Conservation (phyloP, 2,888 invertebrate species). For the Trachelus tabidus region DNA sequence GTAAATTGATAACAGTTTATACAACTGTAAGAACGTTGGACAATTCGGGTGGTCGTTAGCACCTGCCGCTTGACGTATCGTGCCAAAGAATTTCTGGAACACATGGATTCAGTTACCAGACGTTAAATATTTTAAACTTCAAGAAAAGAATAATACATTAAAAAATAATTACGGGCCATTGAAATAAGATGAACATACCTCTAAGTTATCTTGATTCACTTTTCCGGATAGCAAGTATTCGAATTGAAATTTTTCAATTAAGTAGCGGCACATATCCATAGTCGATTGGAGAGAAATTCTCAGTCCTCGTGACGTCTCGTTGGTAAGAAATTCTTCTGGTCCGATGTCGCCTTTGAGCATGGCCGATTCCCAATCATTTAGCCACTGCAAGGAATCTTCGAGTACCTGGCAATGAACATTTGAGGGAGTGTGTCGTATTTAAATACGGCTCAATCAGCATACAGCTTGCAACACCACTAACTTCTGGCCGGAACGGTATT, state of each 20-base stretch:
- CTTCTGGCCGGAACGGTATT: no score
- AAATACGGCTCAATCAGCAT: no score
- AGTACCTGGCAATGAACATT: background rate
- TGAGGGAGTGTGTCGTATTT: background rate
- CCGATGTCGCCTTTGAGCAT: constrained; percentile 8
- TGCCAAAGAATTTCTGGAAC: no score
- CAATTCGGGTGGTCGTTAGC: no score
- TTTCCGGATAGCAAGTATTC: constrained; percentile 15
- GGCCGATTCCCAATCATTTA: constrained; percentile 15
- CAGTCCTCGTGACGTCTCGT: constrained; percentile 13
- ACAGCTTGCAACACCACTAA: no score
- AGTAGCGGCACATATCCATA: constrained; percentile 15
- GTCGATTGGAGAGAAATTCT: constrained; percentile 15
- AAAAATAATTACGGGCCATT: background rate
- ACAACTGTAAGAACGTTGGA: no score
- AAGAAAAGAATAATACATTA: no score
- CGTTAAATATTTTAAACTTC: no score
- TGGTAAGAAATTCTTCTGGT: constrained; percentile 14
- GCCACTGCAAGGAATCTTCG: constrained; percentile 9
- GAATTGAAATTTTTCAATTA: constrained; percentile 14
- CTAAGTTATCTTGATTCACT: constrained; percentile 20
- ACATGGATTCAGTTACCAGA: no score
- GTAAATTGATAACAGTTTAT: constrained; percentile 18
- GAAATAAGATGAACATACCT: background rate
- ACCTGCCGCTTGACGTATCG: no score